Conservation (phyloP, 2,113 vertebrate genomes). For the Fukomys damarensis region DNA sequence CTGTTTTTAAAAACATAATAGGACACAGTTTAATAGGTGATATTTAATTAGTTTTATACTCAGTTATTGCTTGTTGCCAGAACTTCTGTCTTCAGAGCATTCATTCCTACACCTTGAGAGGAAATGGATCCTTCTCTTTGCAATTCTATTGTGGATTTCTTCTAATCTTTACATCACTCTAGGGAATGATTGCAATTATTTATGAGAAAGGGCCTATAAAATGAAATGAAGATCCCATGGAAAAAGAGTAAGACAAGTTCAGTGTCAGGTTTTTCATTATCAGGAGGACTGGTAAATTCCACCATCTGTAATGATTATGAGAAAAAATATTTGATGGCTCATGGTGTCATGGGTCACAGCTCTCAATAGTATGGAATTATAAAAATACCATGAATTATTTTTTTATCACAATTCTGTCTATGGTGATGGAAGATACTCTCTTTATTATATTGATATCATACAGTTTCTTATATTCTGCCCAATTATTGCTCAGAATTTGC, state of each 20-base stretch:
- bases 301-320: neutral
- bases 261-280: neutral
- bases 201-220: neutral
- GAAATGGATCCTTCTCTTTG: neutral
- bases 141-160: neutral
- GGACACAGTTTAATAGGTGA: neutral
- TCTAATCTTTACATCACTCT: neutral
- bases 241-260: neutral
- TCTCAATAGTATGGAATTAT: neutral
- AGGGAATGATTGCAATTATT: neutral
- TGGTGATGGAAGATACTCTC: neutral
- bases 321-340: neutral
- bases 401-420: neutral
- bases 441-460: neutral
- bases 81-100: neutral
- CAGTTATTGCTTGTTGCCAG: neutral
- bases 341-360: neutral
- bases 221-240: neutral
- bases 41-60: neutral
- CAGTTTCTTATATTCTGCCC: neutral
- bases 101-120: neutral
- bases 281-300: neutral
- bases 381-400: neutral
- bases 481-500: neutral
- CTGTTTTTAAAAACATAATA: neutral